Conservation (phyloP, 2,797 vertebrate genomes). For the Setipinna tenuifilis region DNA sequence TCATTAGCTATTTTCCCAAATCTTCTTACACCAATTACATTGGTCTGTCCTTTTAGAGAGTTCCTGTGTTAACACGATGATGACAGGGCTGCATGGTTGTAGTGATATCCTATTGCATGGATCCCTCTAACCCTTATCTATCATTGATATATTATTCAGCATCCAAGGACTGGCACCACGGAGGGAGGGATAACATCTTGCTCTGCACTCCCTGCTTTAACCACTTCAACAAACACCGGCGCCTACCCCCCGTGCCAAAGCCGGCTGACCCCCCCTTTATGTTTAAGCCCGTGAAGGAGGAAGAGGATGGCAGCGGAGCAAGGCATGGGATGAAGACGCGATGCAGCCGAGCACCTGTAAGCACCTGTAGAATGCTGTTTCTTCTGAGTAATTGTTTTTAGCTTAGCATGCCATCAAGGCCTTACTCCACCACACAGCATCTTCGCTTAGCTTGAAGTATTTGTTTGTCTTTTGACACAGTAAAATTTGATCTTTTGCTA, state of each 20-base stretch:
- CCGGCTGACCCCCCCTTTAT: conserved; percentile 89
- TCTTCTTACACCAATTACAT: too few relatives aligned
- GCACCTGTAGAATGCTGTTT: conserved; percentile 38
- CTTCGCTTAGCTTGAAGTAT: too few relatives aligned
- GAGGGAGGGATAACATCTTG: conserved; percentile 87
- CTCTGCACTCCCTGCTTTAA: conserved; percentile 90
- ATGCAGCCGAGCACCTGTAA: conserved; percentile 92
- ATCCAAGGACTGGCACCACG: conserved; percentile 97
- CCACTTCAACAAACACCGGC: conserved; percentile 96
- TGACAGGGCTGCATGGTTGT: too few relatives aligned
- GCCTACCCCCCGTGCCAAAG: conserved; percentile 89
- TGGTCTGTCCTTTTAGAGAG: too few relatives aligned
- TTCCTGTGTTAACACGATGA: too few relatives aligned
- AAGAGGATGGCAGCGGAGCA: conserved; percentile 90
- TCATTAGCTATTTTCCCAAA: too few relatives aligned
- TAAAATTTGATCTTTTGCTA: not conserved
- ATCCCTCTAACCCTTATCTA: not conserved
- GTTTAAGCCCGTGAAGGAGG: conserved; percentile 98
- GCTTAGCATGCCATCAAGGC: too few relatives aligned
- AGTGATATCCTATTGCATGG: too few relatives aligned
- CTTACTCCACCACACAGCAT: too few relatives aligned
- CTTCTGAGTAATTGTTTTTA: too few relatives aligned
- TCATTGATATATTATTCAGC: conserved; percentile 62
- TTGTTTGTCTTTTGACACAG: too few relatives aligned
- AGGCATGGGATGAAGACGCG: conserved; percentile 99